phyloP scores from a whole-genome alignment of 2,797 vertebrate genomes.

The Alosa sapidissima region DNA sequence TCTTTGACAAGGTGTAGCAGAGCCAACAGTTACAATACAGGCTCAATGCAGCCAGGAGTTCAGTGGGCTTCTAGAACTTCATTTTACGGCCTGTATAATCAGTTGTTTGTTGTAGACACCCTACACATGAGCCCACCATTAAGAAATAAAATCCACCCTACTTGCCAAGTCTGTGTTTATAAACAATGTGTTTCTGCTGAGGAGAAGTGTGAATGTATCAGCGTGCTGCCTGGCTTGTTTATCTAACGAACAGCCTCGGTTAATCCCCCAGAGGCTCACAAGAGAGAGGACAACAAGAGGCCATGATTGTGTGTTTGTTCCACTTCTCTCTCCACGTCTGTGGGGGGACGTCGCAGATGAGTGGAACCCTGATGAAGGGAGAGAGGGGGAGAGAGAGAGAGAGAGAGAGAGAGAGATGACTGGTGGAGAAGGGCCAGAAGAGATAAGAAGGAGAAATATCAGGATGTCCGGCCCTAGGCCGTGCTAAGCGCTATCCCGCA shows the following conservation, averaged over 20 bases:
- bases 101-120: not conserved
- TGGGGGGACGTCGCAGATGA: conserved; percentile 30
- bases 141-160: not conserved
- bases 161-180: not conserved
- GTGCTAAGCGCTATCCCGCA: conserved; percentile 46
- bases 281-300: conserved; percentile 34
- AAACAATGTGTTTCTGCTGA: not conserved
- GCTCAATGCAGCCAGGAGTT: conserved; percentile 28
- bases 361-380: conserved; percentile 2
- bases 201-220: not conserved
- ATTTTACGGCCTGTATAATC: conserved; percentile 19
- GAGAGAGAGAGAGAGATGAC: conserved; percentile 16
- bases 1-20: conserved; percentile 49
- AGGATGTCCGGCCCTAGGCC: conserved; percentile 55
- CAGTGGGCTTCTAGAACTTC: conserved; percentile 37
- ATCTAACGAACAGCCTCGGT: conserved; percentile 42
- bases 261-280: conserved; percentile 47
- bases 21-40: conserved; percentile 30
- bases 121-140: not conserved
- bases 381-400: conserved; percentile 7
- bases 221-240: not conserved
- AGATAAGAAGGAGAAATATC: conserved; percentile 63
- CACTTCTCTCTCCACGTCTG: conserved; percentile 32
- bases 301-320: conserved; percentile 40
- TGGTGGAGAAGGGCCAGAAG: conserved; percentile 51